phyloP scores from a whole-genome alignment of 2,888 invertebrate species.

The Clostera curtula region DNA sequence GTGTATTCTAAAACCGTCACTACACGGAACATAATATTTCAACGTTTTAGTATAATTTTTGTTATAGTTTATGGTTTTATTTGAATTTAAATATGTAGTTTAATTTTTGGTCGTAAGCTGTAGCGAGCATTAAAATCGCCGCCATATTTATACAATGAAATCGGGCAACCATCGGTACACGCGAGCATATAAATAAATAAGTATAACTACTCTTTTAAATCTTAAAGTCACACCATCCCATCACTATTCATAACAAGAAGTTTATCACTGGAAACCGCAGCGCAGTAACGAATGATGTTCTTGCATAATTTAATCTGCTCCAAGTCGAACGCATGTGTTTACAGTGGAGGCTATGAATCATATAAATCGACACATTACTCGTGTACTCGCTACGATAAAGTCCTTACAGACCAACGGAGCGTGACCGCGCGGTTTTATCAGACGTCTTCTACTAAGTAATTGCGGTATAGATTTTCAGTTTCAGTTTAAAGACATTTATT shows the following conservation, averaged over 20 bases:
- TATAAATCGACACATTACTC: conserved; percentile 29
- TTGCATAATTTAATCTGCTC: conserved; percentile 29
- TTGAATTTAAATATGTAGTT: too few relatives aligned
- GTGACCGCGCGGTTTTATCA: background rate
- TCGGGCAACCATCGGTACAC: too few relatives aligned
- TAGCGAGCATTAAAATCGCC: too few relatives aligned
- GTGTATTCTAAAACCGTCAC: too few relatives aligned
- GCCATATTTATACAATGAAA: too few relatives aligned
- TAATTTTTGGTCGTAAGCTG: too few relatives aligned
- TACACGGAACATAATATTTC: too few relatives aligned
- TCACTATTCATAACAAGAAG: too few relatives aligned
- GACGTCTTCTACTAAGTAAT: background rate
- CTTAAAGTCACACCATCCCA: too few relatives aligned
- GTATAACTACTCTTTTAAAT: background rate
- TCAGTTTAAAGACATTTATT: too few relatives aligned
- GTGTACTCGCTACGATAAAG: conserved; percentile 12
- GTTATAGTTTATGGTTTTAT: too few relatives aligned
- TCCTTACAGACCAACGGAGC: conserved; percentile 2
- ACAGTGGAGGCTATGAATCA: conserved; percentile 23
- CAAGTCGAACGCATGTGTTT: conserved; percentile 26
- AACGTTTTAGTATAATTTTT: too few relatives aligned
- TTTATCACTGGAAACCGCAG: conserved; percentile 10
- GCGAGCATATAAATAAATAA: background rate
- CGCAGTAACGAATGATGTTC: conserved; percentile 18
- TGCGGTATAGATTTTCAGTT: background rate